Conservation (phyloP, 1,140 invertebrate genomes). For the Campoletis sonorensis region DNA sequence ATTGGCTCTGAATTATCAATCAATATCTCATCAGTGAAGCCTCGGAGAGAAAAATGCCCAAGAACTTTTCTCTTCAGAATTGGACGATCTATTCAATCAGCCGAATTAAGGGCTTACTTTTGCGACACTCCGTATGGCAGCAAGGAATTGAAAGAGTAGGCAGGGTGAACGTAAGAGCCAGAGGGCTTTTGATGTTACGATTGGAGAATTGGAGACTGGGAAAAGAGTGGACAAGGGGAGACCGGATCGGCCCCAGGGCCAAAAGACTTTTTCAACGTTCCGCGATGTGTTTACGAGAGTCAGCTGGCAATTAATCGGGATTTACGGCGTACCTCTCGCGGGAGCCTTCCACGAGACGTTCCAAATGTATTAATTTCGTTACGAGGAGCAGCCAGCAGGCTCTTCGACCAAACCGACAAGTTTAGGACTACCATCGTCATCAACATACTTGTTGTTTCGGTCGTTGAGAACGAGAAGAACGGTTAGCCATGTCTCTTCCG, state of each 20-base stretch:
- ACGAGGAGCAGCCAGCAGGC: slow-evolving; percentile 6
- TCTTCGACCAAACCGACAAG: slow-evolving; percentile 46
- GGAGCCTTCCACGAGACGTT: slow-evolving; percentile 44
- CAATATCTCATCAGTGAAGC: no score
- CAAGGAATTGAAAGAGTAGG: no score
- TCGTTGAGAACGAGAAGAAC: neutral
- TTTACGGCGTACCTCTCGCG: slow-evolving; percentile 65
- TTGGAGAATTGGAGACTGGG: neutral
- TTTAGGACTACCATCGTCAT: slow-evolving; percentile 50
- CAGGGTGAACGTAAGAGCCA: neutral
- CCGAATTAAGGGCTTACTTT: no score
- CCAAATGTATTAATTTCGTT: slow-evolving; percentile 67
- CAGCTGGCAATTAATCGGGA: slow-evolving; percentile 70
- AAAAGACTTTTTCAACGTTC: slow-evolving; percentile 54
- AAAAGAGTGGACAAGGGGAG: neutral
- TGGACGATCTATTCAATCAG: no score
- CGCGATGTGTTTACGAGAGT: slow-evolving; percentile 65
- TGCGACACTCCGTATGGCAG: no score
- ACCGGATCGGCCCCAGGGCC: slow-evolving; percentile 21
- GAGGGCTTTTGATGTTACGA: neutral
- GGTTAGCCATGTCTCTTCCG: slow-evolving; percentile 47
- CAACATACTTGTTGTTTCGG: slow-evolving; percentile 5
- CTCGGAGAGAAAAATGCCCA: no score
- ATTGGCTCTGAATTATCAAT: no score
- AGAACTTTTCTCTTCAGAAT: no score